Base-by-base conservation (phyloP, 23 tunicate genomes). In the Halocynthia aurantium region DNA sequence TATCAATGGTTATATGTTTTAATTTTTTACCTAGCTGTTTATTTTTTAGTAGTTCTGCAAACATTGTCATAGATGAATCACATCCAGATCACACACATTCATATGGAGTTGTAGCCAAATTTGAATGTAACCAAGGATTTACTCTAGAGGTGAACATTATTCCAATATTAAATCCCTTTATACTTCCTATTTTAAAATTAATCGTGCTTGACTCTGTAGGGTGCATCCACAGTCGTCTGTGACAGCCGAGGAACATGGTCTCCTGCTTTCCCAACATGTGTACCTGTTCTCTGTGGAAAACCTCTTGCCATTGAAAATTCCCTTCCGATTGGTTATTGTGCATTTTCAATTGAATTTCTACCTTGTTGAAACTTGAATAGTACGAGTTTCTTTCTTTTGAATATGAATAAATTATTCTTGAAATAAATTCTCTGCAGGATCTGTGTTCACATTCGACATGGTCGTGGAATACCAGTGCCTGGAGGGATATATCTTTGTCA, bases 371-470 rank as follows among this genome's bases (percentile, higher is more conserved):
- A 58, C 17, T 58, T 58, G 15, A 13, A 13, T 58, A 58, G 17
- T 13, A n/a, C n/a, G 17, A 58, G 4, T 58, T 58, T n/a, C 15
- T 13, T 58, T 13, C 17, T 58, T 58, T 58, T 58, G 63, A 31
- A 31, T 31, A 31, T 58, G 15, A n/a, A 13, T 58, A 58, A 44
- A 1, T 1, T 40, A 15, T 51, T 4, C 2, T 72, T 72, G 5
- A 21, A 17, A 72, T 80, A 4, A 69, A 31, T 70, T 53, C 0
- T 10, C 73, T 63, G n/a, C 57, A 87, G 93, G 72, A 31, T 53
- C 73, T 15, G 54, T 50, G 7, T 84, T 84, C 88, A 84, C 88
- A 7, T 89, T 80, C 68, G 85, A 80, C 50, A 89, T 89, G 92
- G 57, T 52, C 6, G 98, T 76, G 18, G 65, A 79, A n/a, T 92